Evolutionary conservation across 2,797 vertebrate species (phyloP).

Genomic region (Artibeus lituratus): DNA sequence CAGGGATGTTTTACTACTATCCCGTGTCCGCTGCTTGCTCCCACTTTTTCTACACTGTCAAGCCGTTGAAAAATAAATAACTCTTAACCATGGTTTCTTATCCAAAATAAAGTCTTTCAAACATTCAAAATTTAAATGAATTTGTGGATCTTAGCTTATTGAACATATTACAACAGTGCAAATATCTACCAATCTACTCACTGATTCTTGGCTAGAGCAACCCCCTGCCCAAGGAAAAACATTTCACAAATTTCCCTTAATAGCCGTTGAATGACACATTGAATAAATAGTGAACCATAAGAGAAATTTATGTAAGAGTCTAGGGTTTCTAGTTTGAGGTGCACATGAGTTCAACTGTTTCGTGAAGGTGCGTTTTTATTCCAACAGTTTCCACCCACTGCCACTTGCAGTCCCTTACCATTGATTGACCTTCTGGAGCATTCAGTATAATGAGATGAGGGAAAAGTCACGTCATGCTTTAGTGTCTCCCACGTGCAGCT

Average conservation of each 20-base stretch:
- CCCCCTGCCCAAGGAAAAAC: background rate
- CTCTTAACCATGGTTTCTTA: background rate
- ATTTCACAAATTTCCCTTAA: background rate
- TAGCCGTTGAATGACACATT: background rate
- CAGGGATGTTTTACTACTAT: background rate
- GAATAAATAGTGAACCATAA: background rate
- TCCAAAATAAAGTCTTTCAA: background rate
- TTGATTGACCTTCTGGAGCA: background rate
- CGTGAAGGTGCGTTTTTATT: background rate
- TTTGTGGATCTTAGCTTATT: background rate
- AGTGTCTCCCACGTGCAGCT: constrained; percentile 13
- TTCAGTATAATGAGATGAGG: background rate
- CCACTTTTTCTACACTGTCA: background rate
- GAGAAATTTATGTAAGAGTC: background rate
- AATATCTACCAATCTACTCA: background rate
- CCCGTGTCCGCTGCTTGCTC: background rate
- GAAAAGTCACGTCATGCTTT: background rate
- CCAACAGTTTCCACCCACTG: background rate
- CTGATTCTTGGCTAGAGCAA: background rate
- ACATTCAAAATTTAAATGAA: background rate
- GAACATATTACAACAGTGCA: background rate
- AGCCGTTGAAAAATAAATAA: background rate
- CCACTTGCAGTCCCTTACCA: background rate
- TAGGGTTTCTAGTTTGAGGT: background rate
- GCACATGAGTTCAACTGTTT: background rate